Base-by-base conservation (phyloP, 2,888 invertebrate genomes). In the Sussaba pulchella region DNA sequence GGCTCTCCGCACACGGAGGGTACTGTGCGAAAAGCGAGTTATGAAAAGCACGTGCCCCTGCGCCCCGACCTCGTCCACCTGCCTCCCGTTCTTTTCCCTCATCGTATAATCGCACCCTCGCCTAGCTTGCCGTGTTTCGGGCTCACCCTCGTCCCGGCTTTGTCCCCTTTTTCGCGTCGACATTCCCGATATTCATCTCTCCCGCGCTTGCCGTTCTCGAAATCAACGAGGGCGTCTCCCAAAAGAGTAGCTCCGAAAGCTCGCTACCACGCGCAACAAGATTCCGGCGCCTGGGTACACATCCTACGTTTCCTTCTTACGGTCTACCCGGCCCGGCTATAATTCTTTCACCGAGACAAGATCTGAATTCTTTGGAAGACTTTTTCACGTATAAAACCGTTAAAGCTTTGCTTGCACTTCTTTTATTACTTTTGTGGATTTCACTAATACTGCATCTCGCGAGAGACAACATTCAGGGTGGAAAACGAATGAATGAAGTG, bases 151-250 rank as follows among this genome's bases (percentile, higher is more conserved):
- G 39, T 2, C 12, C 10, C 59, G 63, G 78, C 82, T 77, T 81
- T 81, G 83, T 85, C 83, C 82, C 73, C 78, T 76, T 82, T 83
- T 79, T 54, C 63, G 67, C 43, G 80, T 67, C 69, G 76, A 82
- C 82, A 75, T 81, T 77, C 72, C 79, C 82, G 78, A 85, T 85
- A 84, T 83, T 86, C 84, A 81, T 80, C 81, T 36, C 61, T 82
- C 63, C 81, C 75, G 45, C 43, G 69, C 45, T 61, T 63, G 59
- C 64, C 70, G 63, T 70, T 52, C 69, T 43, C 69, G 69, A 57
- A 71, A 77, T 77, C 75, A 76, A 71, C 39, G 64, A 5, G 31
- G 21, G 9, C 12, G 14, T 31, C 59, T 47, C 54, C 61, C 52
- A 43, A 69, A 57, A 41, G 50, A 70, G 69, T 45, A 61, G 10